Conservation (phyloP, 2,113 vertebrate genomes). For the Pachypanchax playfairii region DNA sequence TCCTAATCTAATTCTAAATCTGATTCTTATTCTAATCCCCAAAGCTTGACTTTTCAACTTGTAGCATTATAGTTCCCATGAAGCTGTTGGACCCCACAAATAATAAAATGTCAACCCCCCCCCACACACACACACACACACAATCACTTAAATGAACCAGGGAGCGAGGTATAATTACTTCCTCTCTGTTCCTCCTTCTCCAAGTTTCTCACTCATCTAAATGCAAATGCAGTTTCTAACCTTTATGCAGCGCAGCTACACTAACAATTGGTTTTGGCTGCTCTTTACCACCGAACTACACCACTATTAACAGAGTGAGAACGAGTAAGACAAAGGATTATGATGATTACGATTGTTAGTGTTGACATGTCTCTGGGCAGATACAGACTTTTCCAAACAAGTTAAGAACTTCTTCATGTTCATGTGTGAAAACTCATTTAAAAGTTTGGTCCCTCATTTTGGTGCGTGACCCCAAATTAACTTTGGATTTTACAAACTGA, state of each 20-base stretch:
- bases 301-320: constrained; percentile 33
- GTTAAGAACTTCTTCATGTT: background rate
- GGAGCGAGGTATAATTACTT: constrained; percentile 53
- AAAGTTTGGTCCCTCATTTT: background rate
- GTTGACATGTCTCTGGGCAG: constrained; percentile 14
- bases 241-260: constrained; percentile 54
- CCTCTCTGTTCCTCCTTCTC: constrained; percentile 28
- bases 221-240: constrained; percentile 67
- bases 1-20: background rate
- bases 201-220: constrained; percentile 58
- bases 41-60: constrained; percentile 3
- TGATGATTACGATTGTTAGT: background rate
- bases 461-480: background rate
- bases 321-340: background rate
- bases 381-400: constrained; percentile 13
- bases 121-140: constrained; percentile 16
- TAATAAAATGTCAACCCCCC: constrained; percentile 10
- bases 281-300: constrained; percentile 49
- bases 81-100: background rate
- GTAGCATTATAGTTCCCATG: background rate
- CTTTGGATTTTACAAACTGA: background rate
- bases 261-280: constrained; percentile 57
- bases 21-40: background rate
- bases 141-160: constrained; percentile 39
- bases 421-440: background rate